Evolutionary conservation across 1,140 invertebrate species (phyloP), one percentile per base, ranked within the genome.

Genomic region (Bombus confusus): DNA sequence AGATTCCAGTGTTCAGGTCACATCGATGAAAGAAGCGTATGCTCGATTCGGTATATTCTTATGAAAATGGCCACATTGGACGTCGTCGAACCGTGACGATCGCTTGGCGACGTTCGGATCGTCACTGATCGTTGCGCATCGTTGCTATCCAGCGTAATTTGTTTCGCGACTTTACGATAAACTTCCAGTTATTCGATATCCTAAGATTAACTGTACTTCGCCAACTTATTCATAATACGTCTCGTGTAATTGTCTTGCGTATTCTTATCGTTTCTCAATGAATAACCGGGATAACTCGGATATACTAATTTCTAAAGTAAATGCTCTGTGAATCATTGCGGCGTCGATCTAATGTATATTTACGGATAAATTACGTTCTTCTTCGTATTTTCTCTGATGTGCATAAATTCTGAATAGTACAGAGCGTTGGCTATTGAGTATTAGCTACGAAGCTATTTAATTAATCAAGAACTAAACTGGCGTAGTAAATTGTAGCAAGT

Each of bases 11-110:
- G 18, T 52, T 52, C 47, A 22, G 18, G 18, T 18, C 47, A 22
- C 6, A 22, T 22, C 25, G 41, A 34, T 25, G 41, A 47, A 68
- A 47, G 64, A 79, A n/a, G n/a, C 62, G 4, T n/a, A 2, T 25
- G 12, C 37, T 0, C 18, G 57, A 31, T 39, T 62, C 57, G 1
- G 9, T 41, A 31, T 13, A 31, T 43, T 39, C 34, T 69, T 71
- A 71, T 71, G 78, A 71, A 80, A 80, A 47, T 52, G 25, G 28
- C 39, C 64, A 15, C 62, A 41, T 31, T 25, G 62, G 0, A 43
- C n/a, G 62, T 68, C 41, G 41, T 52, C 62, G 41, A 22, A 39
- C 62, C 77, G 64, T 25, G 64, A 80, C 43, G 31, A 80, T 69
- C 2, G 43, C 64, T 66, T 34, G 13, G 25, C 43, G 41, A 71